Conservation (phyloP, 2,113 vertebrate genomes). For the Sapajus apella region DNA sequence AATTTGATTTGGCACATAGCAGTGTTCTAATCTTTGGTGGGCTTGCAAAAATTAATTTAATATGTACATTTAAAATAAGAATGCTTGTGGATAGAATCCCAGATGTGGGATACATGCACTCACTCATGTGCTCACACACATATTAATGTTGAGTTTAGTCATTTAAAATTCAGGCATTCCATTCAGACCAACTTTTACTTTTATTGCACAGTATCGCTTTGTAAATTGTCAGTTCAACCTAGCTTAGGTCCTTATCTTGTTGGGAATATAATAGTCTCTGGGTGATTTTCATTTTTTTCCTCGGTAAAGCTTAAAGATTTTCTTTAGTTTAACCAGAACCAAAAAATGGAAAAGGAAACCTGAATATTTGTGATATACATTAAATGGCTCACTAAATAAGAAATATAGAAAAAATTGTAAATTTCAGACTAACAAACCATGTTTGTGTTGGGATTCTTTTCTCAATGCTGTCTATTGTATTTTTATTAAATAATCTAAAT, state of each 20-base stretch:
- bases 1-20: conserved; percentile 68
- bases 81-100: conserved; percentile 46
- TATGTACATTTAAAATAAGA: conserved; percentile 69
- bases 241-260: conserved; percentile 56
- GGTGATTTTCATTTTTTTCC: conserved; percentile 36
- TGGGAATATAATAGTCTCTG: conserved; percentile 26
- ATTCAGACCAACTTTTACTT: background rate
- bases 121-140: background rate
- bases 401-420: background rate
- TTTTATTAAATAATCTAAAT: background rate
- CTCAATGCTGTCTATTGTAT: background rate
- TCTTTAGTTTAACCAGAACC: conserved; percentile 41
- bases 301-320: conserved; percentile 39
- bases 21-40: conserved; percentile 66
- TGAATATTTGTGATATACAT: background rate
- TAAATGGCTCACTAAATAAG: background rate
- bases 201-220: background rate
- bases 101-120: background rate
- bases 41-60: conserved; percentile 63
- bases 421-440: background rate
- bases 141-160: background rate
- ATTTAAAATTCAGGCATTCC: conserved; percentile 47
- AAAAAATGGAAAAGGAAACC: background rate
- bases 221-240: background rate
- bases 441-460: background rate